Base-by-base conservation (phyloP, 2,888 invertebrate species). In the Resseliella maxima region DNA sequence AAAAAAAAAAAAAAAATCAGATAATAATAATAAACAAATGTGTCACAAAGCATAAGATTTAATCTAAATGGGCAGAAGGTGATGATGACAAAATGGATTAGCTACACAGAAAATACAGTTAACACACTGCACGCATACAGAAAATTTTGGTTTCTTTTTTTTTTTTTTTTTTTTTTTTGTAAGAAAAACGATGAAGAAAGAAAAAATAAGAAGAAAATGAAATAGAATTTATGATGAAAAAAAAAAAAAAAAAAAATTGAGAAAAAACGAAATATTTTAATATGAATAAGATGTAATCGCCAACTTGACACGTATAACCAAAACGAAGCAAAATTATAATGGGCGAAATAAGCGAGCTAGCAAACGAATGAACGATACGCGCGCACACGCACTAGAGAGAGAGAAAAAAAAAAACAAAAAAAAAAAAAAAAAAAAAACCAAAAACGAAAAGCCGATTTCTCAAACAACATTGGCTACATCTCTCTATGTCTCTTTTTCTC, bases 81-180 rank as follows among this genome's bases (percentile, higher is more conserved):
- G 83, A 83, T 41, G 83, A 83, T 83, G 83, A 83, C 0, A 15
- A 41, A 41, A 27, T 27, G 3, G 83, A 83, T 38, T 72, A 72
- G 31, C 72, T 72, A 72, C 72, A 72, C 72, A 72, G 41, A 41
- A 72, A 72, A 31, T 27, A 72, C 31, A 72, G 31, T 31, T 3
- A 18, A 72, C 72, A 72, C 72, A 72, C 72, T 72, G 72, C 72
- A 72, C 72, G 72, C 72, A 72, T 72, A 72, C 72, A 50, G 18
- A 50, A 50, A 36, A 15, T 36, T 10, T 6, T 83, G n/a, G n/a
- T n/a, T n/a, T n/a, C n/a, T 36, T 36, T 36, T 83, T 72, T 15
- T 72, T 72, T 27, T 72, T 72, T 27, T 12, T 5, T 72, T 3
- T 72, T 27, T 27, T 27, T 24, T 27, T 72, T 15, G 31, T 72